These are phyloP conservation scores for Spodoptera picta DNA, from an alignment of 2,888 invertebrate species.

Conservation along the genomic window DNA sequence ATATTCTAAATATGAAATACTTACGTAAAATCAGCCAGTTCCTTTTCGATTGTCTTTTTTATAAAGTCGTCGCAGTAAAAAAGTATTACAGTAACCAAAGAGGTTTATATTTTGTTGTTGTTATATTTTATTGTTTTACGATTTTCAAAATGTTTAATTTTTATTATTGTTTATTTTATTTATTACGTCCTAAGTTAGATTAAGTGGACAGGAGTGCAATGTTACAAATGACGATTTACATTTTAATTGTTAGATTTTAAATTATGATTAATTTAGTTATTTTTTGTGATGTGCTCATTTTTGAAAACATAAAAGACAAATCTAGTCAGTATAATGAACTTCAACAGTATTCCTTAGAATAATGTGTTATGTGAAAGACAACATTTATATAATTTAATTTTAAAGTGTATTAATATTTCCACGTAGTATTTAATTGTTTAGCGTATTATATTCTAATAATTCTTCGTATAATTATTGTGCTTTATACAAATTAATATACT, in stretches of 20 bases:
- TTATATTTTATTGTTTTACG: slow-evolving; percentile 54
- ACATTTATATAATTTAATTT: slow-evolving; percentile 30
- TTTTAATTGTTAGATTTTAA: slow-evolving; percentile 42
- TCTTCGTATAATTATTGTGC: slow-evolving; percentile 36
- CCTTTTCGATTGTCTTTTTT: slow-evolving; percentile 41
- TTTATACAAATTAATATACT: slow-evolving; percentile 29
- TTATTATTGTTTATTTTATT: slow-evolving; percentile 47
- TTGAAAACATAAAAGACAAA: slow-evolving; percentile 64
- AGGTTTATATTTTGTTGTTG: slow-evolving; percentile 58
- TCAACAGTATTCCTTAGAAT: slow-evolving; percentile 61
- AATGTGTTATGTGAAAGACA: slow-evolving; percentile 39
- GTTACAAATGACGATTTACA: slow-evolving; percentile 41
- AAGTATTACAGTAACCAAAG: slow-evolving; percentile 60
- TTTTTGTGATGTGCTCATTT: slow-evolving; percentile 56
- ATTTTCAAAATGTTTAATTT: slow-evolving; percentile 52
- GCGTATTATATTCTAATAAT: slow-evolving; percentile 27
- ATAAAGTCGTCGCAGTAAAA: slow-evolving; percentile 38
- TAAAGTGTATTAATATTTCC: slow-evolving; percentile 32
- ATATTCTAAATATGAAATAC: slow-evolving; percentile 4
- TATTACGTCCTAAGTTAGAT: slow-evolving; percentile 50
- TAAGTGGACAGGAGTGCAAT: slow-evolving; percentile 56
- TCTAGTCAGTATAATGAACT: slow-evolving; percentile 70
- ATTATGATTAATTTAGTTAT: slow-evolving; percentile 47
- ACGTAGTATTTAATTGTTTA: slow-evolving; percentile 40
- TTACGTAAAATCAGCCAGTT: slow-evolving; percentile 13